phyloP scores from a whole-genome alignment of 2,113 vertebrate genomes.

The Neolamprologus ventralis region DNA sequence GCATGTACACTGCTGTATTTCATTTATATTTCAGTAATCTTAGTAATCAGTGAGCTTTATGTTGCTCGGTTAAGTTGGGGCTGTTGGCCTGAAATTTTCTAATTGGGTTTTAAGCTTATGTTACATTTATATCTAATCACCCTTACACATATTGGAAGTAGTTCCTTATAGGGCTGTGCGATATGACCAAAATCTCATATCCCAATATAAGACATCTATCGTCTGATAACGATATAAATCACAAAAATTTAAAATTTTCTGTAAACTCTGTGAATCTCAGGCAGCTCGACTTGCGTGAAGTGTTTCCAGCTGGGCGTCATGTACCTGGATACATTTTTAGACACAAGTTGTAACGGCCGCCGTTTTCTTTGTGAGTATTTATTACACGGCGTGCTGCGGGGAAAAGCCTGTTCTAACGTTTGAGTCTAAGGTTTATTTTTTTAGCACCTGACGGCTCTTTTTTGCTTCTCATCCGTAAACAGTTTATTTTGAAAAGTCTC shows the following conservation, averaged over 20 bases:
- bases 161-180: neutral
- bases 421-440: neutral
- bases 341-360: neutral
- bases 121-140: neutral
- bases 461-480: neutral
- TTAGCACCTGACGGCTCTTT: neutral
- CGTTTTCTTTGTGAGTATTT: neutral
- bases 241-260: neutral
- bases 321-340: neutral
- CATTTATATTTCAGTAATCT: neutral
- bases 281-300: neutral
- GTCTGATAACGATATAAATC: neutral
- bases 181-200: neutral
- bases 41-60: neutral
- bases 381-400: neutral
- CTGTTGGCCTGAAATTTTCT: neutral
- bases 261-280: neutral
- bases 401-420: neutral
- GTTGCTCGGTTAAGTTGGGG: neutral
- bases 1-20: neutral
- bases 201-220: neutral
- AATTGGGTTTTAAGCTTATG: neutral
- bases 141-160: neutral
- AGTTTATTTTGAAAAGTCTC: no score
- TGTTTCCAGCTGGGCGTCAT: neutral